These are phyloP conservation scores for Antedon mediterranea DNA, from an alignment of 53 echinoderm and acorn worm genomes.

Conservation along the genomic window DNA sequence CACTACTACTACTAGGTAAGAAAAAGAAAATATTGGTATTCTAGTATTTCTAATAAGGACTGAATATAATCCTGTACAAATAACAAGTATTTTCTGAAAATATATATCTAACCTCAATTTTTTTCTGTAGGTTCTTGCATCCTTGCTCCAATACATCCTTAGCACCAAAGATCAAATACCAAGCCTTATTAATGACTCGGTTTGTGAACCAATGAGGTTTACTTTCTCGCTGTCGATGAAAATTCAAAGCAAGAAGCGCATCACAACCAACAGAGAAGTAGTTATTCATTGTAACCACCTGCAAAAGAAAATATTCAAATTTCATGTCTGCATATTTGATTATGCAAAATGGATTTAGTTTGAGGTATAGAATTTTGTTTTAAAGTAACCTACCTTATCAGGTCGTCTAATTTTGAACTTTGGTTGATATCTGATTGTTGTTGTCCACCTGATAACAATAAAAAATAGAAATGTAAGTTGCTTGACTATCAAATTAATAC, in stretches of 20 bases:
- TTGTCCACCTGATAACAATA: slow-evolving; percentile 3
- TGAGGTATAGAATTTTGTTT: too few relatives aligned
- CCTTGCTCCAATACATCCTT: slow-evolving; percentile 20
- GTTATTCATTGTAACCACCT: slow-evolving; percentile 24
- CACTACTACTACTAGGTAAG: too few relatives aligned
- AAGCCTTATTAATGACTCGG: slow-evolving; percentile 14
- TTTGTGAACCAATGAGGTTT: slow-evolving; percentile 6
- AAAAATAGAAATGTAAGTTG: too few relatives aligned
- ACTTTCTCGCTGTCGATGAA: slow-evolving; percentile 6
- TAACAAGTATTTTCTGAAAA: too few relatives aligned
- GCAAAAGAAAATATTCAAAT: neutral
- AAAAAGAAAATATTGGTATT: too few relatives aligned
- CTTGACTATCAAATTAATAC: too few relatives aligned
- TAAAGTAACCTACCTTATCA: neutral
- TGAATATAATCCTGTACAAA: too few relatives aligned
- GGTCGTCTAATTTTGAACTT: neutral
- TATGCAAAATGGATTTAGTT: too few relatives aligned
- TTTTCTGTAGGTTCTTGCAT: slow-evolving; percentile 19
- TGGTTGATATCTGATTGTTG: neutral
- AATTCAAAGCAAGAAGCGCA: slow-evolving; percentile 13
- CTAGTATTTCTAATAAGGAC: too few relatives aligned
- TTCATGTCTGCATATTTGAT: too few relatives aligned
- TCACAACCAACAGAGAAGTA: slow-evolving; percentile 18
- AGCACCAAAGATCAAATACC: slow-evolving; percentile 23
- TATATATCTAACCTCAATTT: slow-evolving; percentile 6